Base-by-base conservation (phyloP, 2,888 invertebrate genomes). In the Hirtodrosophila duncani region DNA sequence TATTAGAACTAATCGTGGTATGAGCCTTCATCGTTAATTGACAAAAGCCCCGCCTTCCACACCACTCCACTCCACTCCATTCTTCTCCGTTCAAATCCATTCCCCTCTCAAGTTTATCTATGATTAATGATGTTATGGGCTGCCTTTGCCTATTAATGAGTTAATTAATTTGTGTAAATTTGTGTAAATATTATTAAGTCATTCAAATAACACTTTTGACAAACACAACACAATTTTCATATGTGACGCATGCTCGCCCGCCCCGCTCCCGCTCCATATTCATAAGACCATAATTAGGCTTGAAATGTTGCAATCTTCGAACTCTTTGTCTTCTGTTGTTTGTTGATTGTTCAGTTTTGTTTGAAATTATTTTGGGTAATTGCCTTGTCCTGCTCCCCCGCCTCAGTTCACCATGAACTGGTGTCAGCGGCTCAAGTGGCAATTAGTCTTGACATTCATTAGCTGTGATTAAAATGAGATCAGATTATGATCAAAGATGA, bases 361-460 rank as follows among this genome's bases (percentile, higher is more conserved):
- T 50, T 49, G 36, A 52, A 45, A 55, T 42, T 11, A 36, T 50
- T 51, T 49, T 61, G 46, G 27, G 31, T 45, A 49, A 41, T 38
- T 30, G 30, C 42, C 52, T 21, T 8, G 8, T 8, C n/a, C n/a
- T n/a, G 24, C 3, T n/a, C 7, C 8, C 24, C 37, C 55, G 33
- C 43, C 50, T 24, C 48, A 26, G 26, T 29, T 24, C 51, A 26
- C 27, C 29, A 38, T 39, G 44, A 55, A 20, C 46, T 44, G 66
- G 46, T 42, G 57, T 33, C 59, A 55, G n/a, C n/a, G n/a, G n/a
- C 50, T 61, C 55, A 68, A 79, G 71, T 56, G 65, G 67, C 78
- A 72, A 78, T 78, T 78, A 72, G 67, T 50, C 65, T 68, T 79
- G 74, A 74, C 74, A 79, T 59, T 74, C 77, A 74, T 74, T 74